Percentiles rank a stretch among this genome's conserved stretches.
Evolutionary conservation across 2,888 invertebrate genomes (phyloP).

Genomic region (Amphipoea oculea): DNA sequence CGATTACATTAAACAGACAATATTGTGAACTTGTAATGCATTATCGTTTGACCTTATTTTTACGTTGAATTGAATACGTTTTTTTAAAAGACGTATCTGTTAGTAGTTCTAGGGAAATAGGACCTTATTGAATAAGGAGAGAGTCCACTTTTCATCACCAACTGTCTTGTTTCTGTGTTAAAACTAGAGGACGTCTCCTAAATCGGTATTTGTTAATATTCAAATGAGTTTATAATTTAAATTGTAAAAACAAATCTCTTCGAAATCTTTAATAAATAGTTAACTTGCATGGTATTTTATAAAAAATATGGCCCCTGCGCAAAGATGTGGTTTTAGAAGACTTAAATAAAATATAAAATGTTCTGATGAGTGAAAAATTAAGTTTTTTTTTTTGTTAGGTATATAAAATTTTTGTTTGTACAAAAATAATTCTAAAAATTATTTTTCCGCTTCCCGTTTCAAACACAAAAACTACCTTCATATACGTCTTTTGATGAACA

Average conservation of each 20-base stretch:
- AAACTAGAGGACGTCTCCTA: neutral
- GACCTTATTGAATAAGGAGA: neutral
- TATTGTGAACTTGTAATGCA: slow-evolving; percentile 82
- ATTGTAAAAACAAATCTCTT: neutral
- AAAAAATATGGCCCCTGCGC: neutral
- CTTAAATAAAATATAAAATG: neutral
- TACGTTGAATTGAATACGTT: slow-evolving; percentile 63
- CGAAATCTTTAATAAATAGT: neutral
- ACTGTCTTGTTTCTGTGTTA: neutral
- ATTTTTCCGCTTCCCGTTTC: neutral
- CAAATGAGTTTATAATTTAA: neutral
- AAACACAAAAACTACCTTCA: slow-evolving; percentile 58
- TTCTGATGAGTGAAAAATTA: neutral
- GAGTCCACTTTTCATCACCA: neutral
- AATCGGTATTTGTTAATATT: neutral
- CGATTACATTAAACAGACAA: slow-evolving; percentile 83
- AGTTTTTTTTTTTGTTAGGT: neutral
- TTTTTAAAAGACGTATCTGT: slow-evolving; percentile 77
- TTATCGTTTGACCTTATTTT: slow-evolving; percentile 77
- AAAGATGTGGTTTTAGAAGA: neutral
- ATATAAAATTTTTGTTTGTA: neutral
- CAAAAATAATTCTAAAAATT: neutral
- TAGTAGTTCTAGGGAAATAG: slow-evolving; percentile 3
- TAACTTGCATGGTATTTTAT: neutral
- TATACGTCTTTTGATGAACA: slow-evolving; percentile 71